These are phyloP conservation scores for Lamproptera curius DNA, from an alignment of 2,888 invertebrate species.

Conservation along the genomic window DNA sequence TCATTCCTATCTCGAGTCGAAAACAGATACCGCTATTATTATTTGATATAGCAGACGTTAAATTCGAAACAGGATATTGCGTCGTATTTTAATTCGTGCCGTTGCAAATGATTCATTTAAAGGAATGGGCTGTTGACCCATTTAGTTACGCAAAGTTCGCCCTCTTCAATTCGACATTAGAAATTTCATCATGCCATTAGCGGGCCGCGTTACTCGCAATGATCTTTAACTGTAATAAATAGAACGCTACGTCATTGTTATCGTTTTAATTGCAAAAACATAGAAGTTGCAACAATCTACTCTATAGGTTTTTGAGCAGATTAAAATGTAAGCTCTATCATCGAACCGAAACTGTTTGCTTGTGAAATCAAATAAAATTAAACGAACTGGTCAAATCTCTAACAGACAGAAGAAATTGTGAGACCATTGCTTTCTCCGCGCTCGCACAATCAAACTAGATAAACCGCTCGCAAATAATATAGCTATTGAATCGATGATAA, in stretches of 20 bases:
- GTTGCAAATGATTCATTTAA: conserved; percentile 14
- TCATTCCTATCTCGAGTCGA: conserved; percentile 24
- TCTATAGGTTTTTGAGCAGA: no score
- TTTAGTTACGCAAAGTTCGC: conserved; percentile 8
- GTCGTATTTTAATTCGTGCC: conserved; percentile 9
- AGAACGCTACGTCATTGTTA: no score
- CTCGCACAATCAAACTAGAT: conserved; percentile 26
- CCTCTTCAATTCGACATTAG: conserved; percentile 5
- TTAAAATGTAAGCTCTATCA: no score
- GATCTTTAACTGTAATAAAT: background rate
- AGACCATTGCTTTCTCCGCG: conserved; percentile 32
- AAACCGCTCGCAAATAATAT: no score
- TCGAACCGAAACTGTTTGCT: no score
- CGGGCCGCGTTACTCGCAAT: conserved; percentile 4
- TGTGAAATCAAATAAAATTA: background rate
- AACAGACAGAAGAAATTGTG: conserved; percentile 22
- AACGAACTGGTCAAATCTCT: conserved; percentile 16
- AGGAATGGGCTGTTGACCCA: conserved; percentile 20
- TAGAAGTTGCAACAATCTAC: no score
- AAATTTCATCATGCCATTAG: conserved; percentile 8
- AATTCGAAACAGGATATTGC: conserved; percentile 19
- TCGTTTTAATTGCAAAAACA: no score
- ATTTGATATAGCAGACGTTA: background rate
- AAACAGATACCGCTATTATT: conserved; percentile 22
- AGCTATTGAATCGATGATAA: no score